These are phyloP conservation scores for Stenodera caucasica DNA, from an alignment of 2,888 invertebrate species.

Conservation along the genomic window DNA sequence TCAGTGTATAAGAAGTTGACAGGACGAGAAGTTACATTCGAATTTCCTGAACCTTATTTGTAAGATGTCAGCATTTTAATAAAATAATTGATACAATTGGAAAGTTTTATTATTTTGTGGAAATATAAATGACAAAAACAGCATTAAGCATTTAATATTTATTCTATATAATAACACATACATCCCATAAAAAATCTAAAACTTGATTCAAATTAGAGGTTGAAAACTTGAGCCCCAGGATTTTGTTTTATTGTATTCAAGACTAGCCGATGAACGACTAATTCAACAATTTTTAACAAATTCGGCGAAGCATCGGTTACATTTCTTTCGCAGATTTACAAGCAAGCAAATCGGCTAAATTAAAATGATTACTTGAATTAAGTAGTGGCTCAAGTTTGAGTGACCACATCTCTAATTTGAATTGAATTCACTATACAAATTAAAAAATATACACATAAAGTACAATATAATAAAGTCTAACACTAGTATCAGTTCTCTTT, in stretches of 20 bases:
- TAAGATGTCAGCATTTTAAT: slow-evolving; percentile 59
- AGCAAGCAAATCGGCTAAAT: too few relatives aligned
- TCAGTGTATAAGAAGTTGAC: slow-evolving; percentile 99
- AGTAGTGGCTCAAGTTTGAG: too few relatives aligned
- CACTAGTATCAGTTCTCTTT: slow-evolving; percentile 4
- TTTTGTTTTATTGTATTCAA: too few relatives aligned
- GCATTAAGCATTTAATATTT: background rate
- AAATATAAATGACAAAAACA: background rate
- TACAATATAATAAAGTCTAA: background rate
- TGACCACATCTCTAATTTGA: background rate
- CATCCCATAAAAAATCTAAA: slow-evolving; percentile 5
- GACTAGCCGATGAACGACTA: too few relatives aligned
- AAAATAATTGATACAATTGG: slow-evolving; percentile 34
- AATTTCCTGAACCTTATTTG: slow-evolving; percentile 98
- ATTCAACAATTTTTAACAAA: background rate
- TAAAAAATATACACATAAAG: slow-evolving; percentile 4
- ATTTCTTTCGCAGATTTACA: too few relatives aligned
- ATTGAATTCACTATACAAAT: background rate
- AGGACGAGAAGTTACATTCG: slow-evolving; percentile 97
- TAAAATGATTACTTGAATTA: too few relatives aligned
- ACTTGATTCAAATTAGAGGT: background rate
- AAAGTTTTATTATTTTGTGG: background rate
- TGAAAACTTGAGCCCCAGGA: too few relatives aligned
- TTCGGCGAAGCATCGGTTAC: too few relatives aligned
- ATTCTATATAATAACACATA: slow-evolving; percentile 1